Percentiles rank a stretch among this genome's conserved stretches.
Conservation (phyloP, 2,113 vertebrate genomes). For the Rhabdomys dilectus region DNA sequence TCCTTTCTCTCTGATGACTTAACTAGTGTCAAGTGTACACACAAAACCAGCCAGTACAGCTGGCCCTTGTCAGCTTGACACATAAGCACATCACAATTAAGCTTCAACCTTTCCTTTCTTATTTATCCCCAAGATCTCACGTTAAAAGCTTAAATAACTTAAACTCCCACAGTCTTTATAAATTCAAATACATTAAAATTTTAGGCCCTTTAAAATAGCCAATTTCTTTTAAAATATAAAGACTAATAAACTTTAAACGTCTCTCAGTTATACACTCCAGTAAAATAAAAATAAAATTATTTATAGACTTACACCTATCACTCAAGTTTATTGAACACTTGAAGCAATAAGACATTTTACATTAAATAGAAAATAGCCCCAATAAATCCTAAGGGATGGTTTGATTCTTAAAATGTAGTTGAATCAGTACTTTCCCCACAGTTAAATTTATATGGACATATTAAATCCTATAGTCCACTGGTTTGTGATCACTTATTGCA, state of each 20-base stretch:
- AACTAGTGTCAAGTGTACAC: neutral
- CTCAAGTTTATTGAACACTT: neutral
- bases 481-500: neutral
- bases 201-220: neutral
- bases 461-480: neutral
- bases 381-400: neutral
- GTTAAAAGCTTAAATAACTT: neutral
- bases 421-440: neutral
- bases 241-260: neutral
- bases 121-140: neutral
- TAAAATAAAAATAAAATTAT: neutral
- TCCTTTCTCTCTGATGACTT: neutral
- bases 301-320: neutral
- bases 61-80: neutral
- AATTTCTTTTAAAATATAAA: neutral
- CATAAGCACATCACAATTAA: neutral
- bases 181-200: neutral
- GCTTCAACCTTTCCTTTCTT: neutral
- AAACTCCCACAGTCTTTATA: neutral
- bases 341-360: neutral
- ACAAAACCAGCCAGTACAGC: neutral
- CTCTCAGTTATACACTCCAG: neutral
- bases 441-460: neutral
- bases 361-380: neutral
- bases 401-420: neutral